phyloP scores from a whole-genome alignment of 2,113 vertebrate species.

The Octodon degus region DNA sequence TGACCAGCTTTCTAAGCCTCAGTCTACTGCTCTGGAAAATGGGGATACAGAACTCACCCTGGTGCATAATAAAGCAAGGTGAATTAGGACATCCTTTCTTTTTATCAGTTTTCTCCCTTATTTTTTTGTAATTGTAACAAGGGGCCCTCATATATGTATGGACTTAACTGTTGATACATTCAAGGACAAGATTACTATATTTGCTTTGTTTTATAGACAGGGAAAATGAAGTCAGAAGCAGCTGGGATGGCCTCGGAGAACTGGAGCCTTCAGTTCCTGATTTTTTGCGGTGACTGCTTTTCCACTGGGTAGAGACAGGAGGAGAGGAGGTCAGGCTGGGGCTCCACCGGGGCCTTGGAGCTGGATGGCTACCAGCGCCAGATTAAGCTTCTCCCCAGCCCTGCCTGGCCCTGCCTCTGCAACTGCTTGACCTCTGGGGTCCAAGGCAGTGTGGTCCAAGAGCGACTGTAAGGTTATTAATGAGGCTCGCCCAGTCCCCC shows the following conservation, averaged over 20 bases:
- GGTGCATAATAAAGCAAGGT: neutral
- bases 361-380: fast-evolving
- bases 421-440: conserved; percentile 43
- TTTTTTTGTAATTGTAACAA: conserved; percentile 2
- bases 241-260: neutral
- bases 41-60: neutral
- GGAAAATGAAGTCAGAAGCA: neutral
- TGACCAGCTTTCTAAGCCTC: neutral
- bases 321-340: neutral
- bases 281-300: neutral
- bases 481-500: neutral
- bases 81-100: neutral
- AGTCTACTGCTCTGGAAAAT: conserved; percentile 22
- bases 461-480: neutral
- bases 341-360: neutral
- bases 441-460: neutral
- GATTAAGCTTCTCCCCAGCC: conserved; percentile 12
- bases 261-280: neutral
- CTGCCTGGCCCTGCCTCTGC: neutral
- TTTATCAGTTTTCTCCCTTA: neutral
- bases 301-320: neutral
- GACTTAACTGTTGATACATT: neutral
- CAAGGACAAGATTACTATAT: neutral
- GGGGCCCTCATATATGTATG: neutral
- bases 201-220: neutral